Evolutionary conservation across 2,797 vertebrate genomes (phyloP).

Genomic region (Sternarchorhynchus goeldii): DNA sequence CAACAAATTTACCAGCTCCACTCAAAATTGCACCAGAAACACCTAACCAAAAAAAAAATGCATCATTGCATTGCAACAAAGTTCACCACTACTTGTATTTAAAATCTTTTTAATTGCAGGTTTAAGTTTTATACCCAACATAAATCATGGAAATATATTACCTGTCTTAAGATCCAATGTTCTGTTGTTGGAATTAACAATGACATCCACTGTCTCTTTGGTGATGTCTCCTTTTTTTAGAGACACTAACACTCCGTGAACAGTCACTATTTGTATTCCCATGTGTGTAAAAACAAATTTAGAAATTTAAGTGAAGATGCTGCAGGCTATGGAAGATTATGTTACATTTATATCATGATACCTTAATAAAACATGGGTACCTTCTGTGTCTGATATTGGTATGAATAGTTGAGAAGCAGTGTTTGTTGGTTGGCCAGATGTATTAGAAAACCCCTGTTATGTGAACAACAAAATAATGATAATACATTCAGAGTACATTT

Average conservation of each 20-base stretch:
- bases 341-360: neutral
- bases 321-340: neutral
- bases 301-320: neutral
- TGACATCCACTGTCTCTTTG: constrained; percentile 62
- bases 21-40: constrained; percentile 66
- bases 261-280: constrained; percentile 34
- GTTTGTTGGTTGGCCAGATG: neutral
- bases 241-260: constrained; percentile 52
- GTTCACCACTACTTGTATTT: neutral
- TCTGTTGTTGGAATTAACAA: constrained; percentile 64
- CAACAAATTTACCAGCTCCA: constrained; percentile 62
- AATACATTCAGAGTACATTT: neutral
- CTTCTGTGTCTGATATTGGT: constrained; percentile 31
- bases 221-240: constrained; percentile 66
- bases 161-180: constrained; percentile 60
- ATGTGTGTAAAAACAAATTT: neutral
- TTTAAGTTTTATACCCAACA: neutral
- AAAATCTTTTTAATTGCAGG: neutral
- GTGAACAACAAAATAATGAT: neutral
- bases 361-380: constrained; percentile 6
- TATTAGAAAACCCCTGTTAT: constrained; percentile 36
- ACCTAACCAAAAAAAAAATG: constrained; percentile 51
- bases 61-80: neutral
- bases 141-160: constrained; percentile 22
- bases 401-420: neutral